Base-by-base conservation (phyloP, 1,140 invertebrate species). In the Oreohelix idahoensis region DNA sequence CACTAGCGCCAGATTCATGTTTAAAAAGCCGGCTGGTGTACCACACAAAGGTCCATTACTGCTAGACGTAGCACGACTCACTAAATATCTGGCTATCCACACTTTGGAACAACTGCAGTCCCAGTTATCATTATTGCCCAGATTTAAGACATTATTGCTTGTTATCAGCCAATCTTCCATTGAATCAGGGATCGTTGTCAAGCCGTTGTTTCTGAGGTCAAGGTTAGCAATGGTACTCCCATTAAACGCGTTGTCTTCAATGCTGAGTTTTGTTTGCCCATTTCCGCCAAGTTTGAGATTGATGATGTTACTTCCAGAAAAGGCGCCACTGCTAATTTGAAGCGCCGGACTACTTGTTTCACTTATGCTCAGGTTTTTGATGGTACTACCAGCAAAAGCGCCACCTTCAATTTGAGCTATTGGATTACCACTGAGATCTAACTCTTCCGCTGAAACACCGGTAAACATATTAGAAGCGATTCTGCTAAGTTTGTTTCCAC, bases 381-480 rank as follows among this genome's bases (percentile, higher is more conserved):
- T 45, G 1, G 45, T 51, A 1, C 23, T 20, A 4, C 45, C 39
- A 5, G 32, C 17, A 15, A 49, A 51, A 2, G 63, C 75, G 11
- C 73, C 73, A 32, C 45, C 38, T 15, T 49, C 71, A 49, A 83
- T 58, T 13, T 76, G 2, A 29, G 38, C 32, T 69, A 80, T 42
- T 32, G 78, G 69, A 38, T 83, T 83, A 35, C 39, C 53, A 13
- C 51, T 42, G 51, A 85, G 84, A 69, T 81, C 79, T 32, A 85
- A 39, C 4, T 58, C 66, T 0, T 58, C 36, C 8, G 81, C 23
- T 0, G 53, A 78, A 29, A 66, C 63, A 11, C 85, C 85, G 8
- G 26, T 36, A 39, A 90, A 85, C 17, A 84, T 66, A n/a, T 74
- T 77, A 1, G 63, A 63, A 23, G 76, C 81, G 35, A 90, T 39